Evolutionary conservation across 2,888 invertebrate species (phyloP).

Genomic region (Fragum fragum): DNA sequence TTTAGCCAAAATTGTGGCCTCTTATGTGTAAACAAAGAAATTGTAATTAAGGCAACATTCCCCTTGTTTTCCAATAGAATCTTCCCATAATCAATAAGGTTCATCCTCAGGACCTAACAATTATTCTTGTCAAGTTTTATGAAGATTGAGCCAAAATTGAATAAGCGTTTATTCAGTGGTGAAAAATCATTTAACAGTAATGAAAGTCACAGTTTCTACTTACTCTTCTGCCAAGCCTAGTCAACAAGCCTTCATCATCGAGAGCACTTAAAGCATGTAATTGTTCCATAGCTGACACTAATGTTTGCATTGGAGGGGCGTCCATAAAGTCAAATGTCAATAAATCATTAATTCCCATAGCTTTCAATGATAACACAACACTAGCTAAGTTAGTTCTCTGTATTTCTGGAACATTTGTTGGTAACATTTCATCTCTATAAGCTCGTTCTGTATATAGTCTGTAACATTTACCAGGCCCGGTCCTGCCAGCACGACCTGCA

Average conservation of each 20-base stretch:
- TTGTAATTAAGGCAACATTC: too few species aligned
- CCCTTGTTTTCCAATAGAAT: too few species aligned
- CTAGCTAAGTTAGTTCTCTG: constrained; percentile 99
- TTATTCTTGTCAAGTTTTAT: too few species aligned
- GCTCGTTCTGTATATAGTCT: constrained; percentile 99
- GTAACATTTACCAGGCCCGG: constrained; percentile 99
- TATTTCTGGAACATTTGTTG: constrained; percentile 95
- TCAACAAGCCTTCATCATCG: constrained; percentile 91
- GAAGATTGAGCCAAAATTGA: too few species aligned
- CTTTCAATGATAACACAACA: constrained; percentile 98
- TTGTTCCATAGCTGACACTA: constrained; percentile 99
- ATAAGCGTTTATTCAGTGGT: too few species aligned
- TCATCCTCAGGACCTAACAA: too few species aligned
- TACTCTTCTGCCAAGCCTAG: constrained; percentile 89
- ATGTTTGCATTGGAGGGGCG: constrained; percentile 98
- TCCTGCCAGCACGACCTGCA: constrained; percentile 98
- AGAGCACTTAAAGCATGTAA: constrained; percentile 98
- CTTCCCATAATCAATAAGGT: too few species aligned
- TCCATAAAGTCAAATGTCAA: constrained; percentile 99
- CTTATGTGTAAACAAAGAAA: too few species aligned
- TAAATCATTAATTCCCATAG: constrained; percentile 99
- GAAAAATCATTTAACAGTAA: too few species aligned
- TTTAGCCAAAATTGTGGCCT: too few species aligned
- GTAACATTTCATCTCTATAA: constrained; percentile 98
- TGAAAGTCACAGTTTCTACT: constrained; percentile 50